Evolutionary conservation across 1,140 invertebrate genomes (phyloP), one percentile per base, ranked within the genome.

Genomic region (Goniozus legneri): DNA sequence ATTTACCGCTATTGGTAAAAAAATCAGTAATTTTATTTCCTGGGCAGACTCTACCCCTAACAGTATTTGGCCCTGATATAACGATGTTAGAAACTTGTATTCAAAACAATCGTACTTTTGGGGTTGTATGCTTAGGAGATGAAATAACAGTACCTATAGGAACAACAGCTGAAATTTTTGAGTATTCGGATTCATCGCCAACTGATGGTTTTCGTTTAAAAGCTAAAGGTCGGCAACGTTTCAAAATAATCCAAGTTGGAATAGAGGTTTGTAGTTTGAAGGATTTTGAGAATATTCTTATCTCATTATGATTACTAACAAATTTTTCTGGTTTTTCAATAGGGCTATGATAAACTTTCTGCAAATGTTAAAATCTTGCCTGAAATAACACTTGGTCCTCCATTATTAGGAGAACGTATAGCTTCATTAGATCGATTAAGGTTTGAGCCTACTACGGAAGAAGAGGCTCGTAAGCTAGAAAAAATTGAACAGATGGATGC

Each of bases 131-230:
- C 50, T 34, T 50, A 6, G 65, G 54, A 39, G 19, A 53, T 47
- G 47, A 59, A 15, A 58, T 62, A 19, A 38, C 54, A 30, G 50
- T 55, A 20, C 30, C 47, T 22, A 68, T 85, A 45, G 84, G 85
- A 14, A 85, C 84, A 18, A 85, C 84, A n/a, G 85, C 83, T n/a
- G 85, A 87, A 68, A 83, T 87, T 20, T 83, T 82, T 52, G 84
- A 84, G 44, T 84, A 81, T 52, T 76, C 75, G 47, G 75, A 81
- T 49, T n/a, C n/a, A n/a, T n/a, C n/a, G n/a, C n/a, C n/a, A n/a
- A 22, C 38, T 8, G 44, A 59, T 33, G 69, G 64, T 21, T 75
- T 80, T 47, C 58, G 65, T 22, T 73, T 80, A 8, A 84, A 85
- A 68, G 84, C 84, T 2, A 81, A 80, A 64, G 85, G 83, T 16